Evolutionary conservation across 2,888 invertebrate species (phyloP), one percentile per base, ranked within the genome.

Genomic region (Monoplex corrugatus): DNA sequence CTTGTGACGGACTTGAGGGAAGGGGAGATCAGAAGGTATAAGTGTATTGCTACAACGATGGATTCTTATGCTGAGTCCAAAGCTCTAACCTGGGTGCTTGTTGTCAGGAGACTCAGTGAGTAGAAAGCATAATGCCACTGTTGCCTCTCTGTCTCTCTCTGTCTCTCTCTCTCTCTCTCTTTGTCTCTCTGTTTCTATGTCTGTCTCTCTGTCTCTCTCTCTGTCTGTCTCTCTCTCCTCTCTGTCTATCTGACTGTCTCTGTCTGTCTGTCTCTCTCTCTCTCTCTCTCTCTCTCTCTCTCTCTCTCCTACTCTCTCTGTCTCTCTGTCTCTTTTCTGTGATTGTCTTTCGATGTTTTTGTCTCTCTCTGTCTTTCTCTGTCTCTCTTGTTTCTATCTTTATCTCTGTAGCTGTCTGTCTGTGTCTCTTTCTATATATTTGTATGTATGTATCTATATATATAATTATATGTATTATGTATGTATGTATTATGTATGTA

Each of bases 11-110:
- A 87, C 28, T n/a, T 87, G n/a, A 40, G 32, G 19, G 57, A 80
- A 28, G 82, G 80, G 10, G 80, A 80, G 43, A 80, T 23, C 78
- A 87, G 87, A 40, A 44, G 78, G 10, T 87, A 57, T 40, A 50
- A 38, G 19, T 87, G 87, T 63, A 80, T 32, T 13, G 78, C 38
- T n/a, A 87, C 23, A 3, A 78, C 57, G 16, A 28, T 87, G 57
- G 57, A 63, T 19, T 57, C 87, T 35, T 82, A 78, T n/a, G 87
- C 80, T 1, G 10, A 50, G 32, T 28, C 80, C 10, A 13, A 87
- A 16, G 32, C 40, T 38, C 38, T 87, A 13, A 82, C 38, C 19
- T 87, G 87, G 87, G n/a, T 8, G 0, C n/a, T 43, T 38, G n/a
- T 23, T 13, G 87, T 87, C 5, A 35, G 32, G 23, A 35, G 38